phyloP scores from a whole-genome alignment of 1,140 invertebrate species.

The Halotydeus destructor region DNA sequence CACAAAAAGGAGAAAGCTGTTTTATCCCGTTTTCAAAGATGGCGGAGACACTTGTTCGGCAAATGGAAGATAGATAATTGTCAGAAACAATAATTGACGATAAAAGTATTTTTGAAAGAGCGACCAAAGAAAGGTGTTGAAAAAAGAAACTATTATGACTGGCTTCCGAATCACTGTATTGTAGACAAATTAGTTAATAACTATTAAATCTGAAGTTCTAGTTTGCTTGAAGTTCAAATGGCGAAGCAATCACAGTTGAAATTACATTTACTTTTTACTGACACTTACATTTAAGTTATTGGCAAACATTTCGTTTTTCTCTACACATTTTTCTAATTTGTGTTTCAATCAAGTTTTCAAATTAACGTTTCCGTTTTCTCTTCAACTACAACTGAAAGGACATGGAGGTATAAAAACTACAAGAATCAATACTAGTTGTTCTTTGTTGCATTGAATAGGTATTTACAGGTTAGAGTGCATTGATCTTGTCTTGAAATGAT shows the following conservation, averaged over 20 bases:
- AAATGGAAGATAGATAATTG: no score
- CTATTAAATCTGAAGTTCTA: neutral
- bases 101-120: neutral
- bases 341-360: neutral
- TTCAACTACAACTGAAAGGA: no score
- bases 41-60: no score
- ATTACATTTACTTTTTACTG: neutral
- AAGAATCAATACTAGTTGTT: no score
- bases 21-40: neutral
- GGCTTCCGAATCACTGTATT: neutral
- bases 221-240: neutral
- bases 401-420: no score
- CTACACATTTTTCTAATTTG: neutral
- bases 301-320: neutral
- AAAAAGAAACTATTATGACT: neutral
- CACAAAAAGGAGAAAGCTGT: neutral
- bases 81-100: neutral
- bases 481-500: no score
- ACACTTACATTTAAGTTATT: neutral
- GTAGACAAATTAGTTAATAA: neutral
- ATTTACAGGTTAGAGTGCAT: no score
- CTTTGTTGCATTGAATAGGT: no score
- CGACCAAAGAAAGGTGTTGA: neutral
- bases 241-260: neutral
- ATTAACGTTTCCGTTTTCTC: no score